Evolutionary conservation across 2,113 vertebrate species (phyloP).

Genomic region (Ceratotherium simum): DNA sequence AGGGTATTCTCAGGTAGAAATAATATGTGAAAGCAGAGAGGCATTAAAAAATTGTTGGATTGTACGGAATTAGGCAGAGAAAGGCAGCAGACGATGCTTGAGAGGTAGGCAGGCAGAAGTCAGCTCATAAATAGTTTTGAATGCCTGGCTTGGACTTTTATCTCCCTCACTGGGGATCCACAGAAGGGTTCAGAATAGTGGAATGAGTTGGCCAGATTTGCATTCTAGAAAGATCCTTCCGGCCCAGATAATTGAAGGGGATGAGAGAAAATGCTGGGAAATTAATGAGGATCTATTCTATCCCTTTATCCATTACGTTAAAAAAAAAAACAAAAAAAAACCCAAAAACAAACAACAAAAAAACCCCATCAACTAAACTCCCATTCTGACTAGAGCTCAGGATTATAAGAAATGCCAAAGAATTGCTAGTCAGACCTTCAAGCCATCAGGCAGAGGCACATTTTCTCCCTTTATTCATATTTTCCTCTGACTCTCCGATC

Average conservation of each 20-base stretch:
- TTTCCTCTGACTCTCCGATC: not conserved
- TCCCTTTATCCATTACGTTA: not conserved
- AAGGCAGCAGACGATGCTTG: not conserved
- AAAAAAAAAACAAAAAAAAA: not conserved
- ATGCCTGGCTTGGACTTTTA: not conserved
- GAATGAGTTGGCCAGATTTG: not conserved
- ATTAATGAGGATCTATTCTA: not conserved
- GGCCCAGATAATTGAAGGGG: not conserved
- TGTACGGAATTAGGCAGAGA: not conserved
- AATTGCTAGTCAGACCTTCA: not conserved
- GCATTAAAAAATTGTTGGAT: not conserved
- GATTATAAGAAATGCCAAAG: constrained; percentile 9
- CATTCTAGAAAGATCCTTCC: constrained; percentile 2
- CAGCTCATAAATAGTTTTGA: not conserved
- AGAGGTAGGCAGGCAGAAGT: not conserved
- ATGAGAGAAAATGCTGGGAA: not conserved
- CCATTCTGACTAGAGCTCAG: not conserved
- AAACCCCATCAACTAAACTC: not conserved
- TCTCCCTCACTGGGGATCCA: not conserved
- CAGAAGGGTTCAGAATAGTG: not conserved
- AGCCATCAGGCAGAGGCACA: not conserved
- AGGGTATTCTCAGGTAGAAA: not conserved
- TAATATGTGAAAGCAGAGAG: not conserved
- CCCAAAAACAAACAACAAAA: not conserved
- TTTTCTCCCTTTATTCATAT: not conserved